phyloP scores from a whole-genome alignment of 2,888 invertebrate species.

The Eutolmus rufibarbis region DNA sequence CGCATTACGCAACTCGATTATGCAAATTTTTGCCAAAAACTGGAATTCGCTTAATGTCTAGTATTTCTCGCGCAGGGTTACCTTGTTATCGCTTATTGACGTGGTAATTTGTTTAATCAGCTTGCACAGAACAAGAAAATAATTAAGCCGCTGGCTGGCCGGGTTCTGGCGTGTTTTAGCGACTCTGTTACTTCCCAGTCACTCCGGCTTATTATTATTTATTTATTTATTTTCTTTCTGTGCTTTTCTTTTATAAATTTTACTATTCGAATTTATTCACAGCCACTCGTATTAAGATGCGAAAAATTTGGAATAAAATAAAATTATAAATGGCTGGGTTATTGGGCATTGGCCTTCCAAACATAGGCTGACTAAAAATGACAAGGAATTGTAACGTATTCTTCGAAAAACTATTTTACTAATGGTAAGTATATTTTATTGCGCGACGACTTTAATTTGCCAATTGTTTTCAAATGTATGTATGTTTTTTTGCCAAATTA shows the following conservation, averaged over 20 bases:
- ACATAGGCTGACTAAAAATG: background rate
- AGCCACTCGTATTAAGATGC: background rate
- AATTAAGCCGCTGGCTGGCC: background rate
- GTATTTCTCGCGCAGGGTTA: background rate
- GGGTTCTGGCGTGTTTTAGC: background rate
- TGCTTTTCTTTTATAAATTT: background rate
- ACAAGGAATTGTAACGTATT: background rate
- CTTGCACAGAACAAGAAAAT: background rate
- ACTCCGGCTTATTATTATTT: background rate
- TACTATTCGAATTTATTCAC: background rate
- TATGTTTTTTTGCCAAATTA: background rate
- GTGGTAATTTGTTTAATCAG: conserved; percentile 11
- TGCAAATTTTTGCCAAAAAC: background rate
- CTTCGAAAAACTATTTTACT: background rate
- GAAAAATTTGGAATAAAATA: background rate
- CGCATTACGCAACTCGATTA: background rate
- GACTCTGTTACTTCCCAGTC: too few species aligned
- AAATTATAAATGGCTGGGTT: background rate
- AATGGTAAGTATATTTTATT: background rate
- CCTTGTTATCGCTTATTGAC: conserved; percentile 2
- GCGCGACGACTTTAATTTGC: background rate
- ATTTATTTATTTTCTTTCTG: background rate
- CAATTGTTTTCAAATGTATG: background rate
- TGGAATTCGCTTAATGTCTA: background rate
- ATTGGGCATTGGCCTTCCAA: background rate